Conservation (phyloP, 2,113 vertebrate genomes). For the Myxocyprinus asiaticus region DNA sequence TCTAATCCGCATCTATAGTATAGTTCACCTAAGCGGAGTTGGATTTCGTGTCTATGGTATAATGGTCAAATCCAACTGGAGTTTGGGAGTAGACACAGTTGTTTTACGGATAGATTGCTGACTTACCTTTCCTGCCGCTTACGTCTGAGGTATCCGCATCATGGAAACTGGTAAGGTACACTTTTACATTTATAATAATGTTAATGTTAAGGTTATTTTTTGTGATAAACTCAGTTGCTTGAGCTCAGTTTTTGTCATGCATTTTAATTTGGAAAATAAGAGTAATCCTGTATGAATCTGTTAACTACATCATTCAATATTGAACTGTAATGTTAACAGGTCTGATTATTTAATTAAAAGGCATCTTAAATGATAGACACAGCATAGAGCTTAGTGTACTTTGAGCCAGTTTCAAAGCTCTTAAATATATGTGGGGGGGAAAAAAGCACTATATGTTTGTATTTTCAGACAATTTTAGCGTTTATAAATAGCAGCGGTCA, state of each 20-base stretch:
- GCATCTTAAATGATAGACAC: background rate
- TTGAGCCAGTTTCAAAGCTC: background rate
- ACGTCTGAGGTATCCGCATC: conserved; percentile 48
- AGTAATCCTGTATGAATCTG: background rate
- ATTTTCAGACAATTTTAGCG: background rate
- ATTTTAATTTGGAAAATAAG: background rate
- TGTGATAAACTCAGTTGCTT: too few relatives aligned
- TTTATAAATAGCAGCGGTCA: background rate
- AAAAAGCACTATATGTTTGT: background rate
- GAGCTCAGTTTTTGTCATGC: background rate
- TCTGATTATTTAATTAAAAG: background rate
- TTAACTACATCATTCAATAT: background rate
- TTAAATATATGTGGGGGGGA: background rate
- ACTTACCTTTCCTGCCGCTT: background rate
- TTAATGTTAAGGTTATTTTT: too few relatives aligned
- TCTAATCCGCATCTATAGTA: conserved; percentile 60
- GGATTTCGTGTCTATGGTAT: conserved; percentile 52
- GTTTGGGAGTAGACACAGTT: conserved; percentile 57
- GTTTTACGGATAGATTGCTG: conserved; percentile 56
- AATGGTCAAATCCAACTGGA: conserved; percentile 62
- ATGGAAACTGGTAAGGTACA: conserved; percentile 77
- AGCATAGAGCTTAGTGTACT: background rate
- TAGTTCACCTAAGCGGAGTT: conserved; percentile 52
- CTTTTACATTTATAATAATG: background rate
- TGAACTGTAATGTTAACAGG: background rate